phyloP scores from a whole-genome alignment of 2,797 vertebrate species.

The Hypotaenidia okinawae region DNA sequence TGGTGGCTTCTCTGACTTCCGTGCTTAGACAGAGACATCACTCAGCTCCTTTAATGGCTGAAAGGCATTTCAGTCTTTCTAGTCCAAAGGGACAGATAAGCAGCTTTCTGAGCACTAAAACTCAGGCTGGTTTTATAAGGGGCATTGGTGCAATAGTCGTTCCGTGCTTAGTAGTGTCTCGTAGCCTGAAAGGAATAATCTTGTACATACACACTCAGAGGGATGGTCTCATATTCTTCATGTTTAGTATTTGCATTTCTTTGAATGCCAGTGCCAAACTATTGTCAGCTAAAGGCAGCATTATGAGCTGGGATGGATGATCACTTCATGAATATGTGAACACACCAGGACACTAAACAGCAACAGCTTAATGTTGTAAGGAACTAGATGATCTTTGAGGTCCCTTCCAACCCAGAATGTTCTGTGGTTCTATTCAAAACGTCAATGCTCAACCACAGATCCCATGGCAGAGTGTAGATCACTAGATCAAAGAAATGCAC shows the following conservation, averaged over 20 bases:
- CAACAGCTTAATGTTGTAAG: background rate
- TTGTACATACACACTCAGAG: background rate
- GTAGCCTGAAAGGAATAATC: background rate
- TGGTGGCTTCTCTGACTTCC: slow-evolving; percentile 11
- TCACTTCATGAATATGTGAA: background rate
- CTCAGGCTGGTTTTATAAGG: slow-evolving; percentile 39
- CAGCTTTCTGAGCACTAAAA: slow-evolving; percentile 60
- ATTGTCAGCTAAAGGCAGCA: background rate
- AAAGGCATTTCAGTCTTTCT: slow-evolving; percentile 54
- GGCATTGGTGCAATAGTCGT: slow-evolving; percentile 24
- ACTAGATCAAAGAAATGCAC: background rate
- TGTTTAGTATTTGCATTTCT: background rate
- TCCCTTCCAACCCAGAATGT: too few relatives aligned
- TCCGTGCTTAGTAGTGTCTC: background rate
- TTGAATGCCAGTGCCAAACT: background rate
- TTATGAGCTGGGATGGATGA: background rate
- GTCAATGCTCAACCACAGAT: background rate
- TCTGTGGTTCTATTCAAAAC: background rate
- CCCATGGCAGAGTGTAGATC: background rate
- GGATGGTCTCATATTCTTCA: background rate
- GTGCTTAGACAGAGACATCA: slow-evolving; percentile 9
- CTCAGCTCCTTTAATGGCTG: slow-evolving; percentile 57
- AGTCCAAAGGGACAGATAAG: slow-evolving; percentile 55
- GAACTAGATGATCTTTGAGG: too few relatives aligned
- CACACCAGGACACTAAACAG: background rate